Conservation (phyloP, 2,113 vertebrate species). For the Pseudorhombus dupliciocellatus region DNA sequence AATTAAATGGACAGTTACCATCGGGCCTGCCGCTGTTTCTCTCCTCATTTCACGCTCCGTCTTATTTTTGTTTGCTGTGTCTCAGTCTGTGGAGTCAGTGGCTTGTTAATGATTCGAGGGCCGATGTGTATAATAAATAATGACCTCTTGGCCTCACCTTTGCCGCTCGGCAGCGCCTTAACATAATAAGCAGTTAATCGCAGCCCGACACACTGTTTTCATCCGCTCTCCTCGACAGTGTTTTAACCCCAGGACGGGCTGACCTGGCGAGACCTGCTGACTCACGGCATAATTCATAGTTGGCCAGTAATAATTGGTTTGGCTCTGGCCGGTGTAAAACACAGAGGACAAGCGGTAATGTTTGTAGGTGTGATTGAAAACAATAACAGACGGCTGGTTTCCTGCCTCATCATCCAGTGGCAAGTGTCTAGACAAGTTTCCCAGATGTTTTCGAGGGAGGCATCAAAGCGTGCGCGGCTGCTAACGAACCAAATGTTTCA, state of each 20-base stretch:
- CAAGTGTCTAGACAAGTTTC: constrained; percentile 33
- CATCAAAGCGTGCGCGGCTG: constrained; percentile 11
- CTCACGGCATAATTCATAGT: constrained; percentile 75
- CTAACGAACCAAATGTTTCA: constrained; percentile 19
- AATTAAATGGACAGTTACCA: constrained; percentile 40
- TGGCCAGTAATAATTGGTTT: constrained; percentile 71
- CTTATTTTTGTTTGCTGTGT: constrained; percentile 38
- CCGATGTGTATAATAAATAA: constrained; percentile 65
- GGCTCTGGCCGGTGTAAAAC: constrained; percentile 49
- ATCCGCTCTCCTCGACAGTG: constrained; percentile 51
- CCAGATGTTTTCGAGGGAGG: constrained; percentile 35
- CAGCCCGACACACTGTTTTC: constrained; percentile 43
- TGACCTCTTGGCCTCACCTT: constrained; percentile 59
- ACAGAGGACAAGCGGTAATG: constrained; percentile 38
- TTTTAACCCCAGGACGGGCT: constrained; percentile 59
- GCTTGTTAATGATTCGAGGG: constrained; percentile 65
- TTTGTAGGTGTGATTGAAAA: constrained; percentile 46
- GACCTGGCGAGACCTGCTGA: constrained; percentile 73
- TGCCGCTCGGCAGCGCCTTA: constrained; percentile 46
- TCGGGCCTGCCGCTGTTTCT: constrained; percentile 23
- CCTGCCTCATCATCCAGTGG: constrained; percentile 14
- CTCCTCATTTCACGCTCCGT: constrained; percentile 17
- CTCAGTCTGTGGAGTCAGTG: constrained; percentile 24
- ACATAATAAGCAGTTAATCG: constrained; percentile 78
- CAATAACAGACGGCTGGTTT: constrained; percentile 15